phyloP scores from a whole-genome alignment of 2,113 vertebrate species.

The Nesogale talazaci region DNA sequence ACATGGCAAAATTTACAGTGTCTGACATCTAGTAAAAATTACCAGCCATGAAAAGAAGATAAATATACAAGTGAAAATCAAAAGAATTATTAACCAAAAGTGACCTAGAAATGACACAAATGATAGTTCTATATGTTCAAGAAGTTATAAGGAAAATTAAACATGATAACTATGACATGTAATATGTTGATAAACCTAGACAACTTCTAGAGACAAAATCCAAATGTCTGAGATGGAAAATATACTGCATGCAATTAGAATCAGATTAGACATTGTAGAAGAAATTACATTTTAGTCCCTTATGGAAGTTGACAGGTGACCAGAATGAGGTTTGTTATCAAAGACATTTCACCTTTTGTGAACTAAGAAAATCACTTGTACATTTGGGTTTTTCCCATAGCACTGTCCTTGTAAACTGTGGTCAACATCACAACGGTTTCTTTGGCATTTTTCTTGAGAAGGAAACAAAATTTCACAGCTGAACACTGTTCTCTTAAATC shows the following conservation, averaged over 20 bases:
- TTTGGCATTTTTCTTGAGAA: too few relatives aligned
- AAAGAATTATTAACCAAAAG: neutral
- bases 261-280: neutral
- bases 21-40: neutral
- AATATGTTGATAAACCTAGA: neutral
- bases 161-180: neutral
- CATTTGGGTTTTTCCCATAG: too few relatives aligned
- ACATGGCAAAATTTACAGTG: neutral
- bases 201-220: neutral
- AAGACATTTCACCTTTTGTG: too few relatives aligned
- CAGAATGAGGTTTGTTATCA: too few relatives aligned
- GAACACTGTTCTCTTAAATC: too few relatives aligned
- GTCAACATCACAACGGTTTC: too few relatives aligned
- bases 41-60: neutral
- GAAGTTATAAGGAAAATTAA: neutral
- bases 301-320: too few relatives aligned
- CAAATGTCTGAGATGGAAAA: neutral
- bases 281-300: too few relatives aligned
- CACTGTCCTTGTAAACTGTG: too few relatives aligned
- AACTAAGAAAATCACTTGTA: too few relatives aligned
- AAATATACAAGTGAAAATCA: neutral
- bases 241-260: neutral
- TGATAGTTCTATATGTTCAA: neutral
- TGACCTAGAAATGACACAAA: neutral
- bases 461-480: too few relatives aligned